A percentile compares a stretch with the other conserved stretches of the same genome.
These are phyloP conservation scores for Kryptopterus vitreolus DNA, from an alignment of 2,797 vertebrate species.

Conservation along the genomic window DNA sequence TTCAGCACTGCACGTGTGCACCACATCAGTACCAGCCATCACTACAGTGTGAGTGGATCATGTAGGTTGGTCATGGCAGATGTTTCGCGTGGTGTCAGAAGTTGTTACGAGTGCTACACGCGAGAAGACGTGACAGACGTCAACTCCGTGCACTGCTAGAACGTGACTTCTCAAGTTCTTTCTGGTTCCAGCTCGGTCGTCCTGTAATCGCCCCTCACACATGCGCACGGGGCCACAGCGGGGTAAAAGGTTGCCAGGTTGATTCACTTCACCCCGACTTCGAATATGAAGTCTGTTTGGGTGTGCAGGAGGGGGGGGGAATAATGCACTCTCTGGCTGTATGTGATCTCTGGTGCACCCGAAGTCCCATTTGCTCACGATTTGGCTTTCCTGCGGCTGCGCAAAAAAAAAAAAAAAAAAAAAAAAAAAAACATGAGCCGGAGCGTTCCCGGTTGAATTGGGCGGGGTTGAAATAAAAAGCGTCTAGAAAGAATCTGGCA, in stretches of 20 bases:
- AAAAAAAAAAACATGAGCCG: too few species aligned
- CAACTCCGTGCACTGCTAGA: neutral
- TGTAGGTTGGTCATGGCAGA: neutral
- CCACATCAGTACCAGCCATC: neutral
- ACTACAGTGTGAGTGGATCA: neutral
- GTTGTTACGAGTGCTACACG: neutral
- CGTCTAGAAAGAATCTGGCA: slow-evolving; percentile 12
- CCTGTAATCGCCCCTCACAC: slow-evolving; percentile 41
- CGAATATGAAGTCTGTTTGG: neutral
- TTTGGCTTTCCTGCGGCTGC: neutral
- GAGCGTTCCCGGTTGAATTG: neutral
- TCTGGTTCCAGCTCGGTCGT: slow-evolving; percentile 19
- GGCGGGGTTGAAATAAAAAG: slow-evolving; percentile 15
- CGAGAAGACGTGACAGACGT: slow-evolving; percentile 21
- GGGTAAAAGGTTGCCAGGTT: slow-evolving; percentile 36
- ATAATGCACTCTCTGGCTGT: neutral
- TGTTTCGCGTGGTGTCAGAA: neutral
- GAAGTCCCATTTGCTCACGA: neutral
- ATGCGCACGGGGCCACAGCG: slow-evolving; percentile 46
- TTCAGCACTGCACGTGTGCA: neutral
- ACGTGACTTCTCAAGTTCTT: slow-evolving; percentile 26
- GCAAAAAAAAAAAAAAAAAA: too few species aligned
- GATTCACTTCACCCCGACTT: neutral
- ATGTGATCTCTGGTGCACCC: neutral
- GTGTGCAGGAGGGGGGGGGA: neutral